phyloP scores from a whole-genome alignment of 2,888 invertebrate species.

The Amblyteles armatorius region DNA sequence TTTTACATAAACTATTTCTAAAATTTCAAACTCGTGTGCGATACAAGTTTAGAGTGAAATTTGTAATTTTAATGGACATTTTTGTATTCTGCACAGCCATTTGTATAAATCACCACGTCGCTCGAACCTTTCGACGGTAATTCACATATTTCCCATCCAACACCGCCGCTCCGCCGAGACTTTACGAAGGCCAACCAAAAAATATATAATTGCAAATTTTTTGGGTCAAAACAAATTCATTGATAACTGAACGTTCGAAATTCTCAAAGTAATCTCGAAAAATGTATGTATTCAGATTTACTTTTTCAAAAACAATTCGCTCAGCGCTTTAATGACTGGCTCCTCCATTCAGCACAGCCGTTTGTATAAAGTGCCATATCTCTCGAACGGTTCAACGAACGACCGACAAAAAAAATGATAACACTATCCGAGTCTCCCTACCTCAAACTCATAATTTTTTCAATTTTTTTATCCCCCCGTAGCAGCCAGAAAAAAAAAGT shows the following conservation, averaged over 20 bases:
- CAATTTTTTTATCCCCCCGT: not conserved
- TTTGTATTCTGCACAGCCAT: no score
- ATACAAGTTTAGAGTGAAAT: no score
- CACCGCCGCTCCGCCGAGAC: not conserved
- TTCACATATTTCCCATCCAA: conserved; percentile 33
- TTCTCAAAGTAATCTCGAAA: not conserved
- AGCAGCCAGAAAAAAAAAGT: not conserved
- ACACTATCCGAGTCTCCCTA: not conserved
- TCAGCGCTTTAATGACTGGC: no score
- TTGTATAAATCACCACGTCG: no score
- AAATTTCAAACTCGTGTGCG: no score
- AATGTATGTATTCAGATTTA: no score
- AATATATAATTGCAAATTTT: not conserved
- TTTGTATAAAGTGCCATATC: not conserved
- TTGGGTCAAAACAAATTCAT: not conserved
- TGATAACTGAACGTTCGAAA: not conserved
- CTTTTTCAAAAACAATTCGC: no score
- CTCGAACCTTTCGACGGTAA: not conserved
- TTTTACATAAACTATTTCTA: no score
- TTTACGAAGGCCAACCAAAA: conserved; percentile 18
- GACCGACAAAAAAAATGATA: not conserved
- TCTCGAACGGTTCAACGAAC: not conserved
- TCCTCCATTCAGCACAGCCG: not conserved
- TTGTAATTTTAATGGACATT: no score
- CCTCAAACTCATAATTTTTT: not conserved